phyloP scores from a whole-genome alignment of 2,888 invertebrate species.

The Cremastinae sp. region DNA sequence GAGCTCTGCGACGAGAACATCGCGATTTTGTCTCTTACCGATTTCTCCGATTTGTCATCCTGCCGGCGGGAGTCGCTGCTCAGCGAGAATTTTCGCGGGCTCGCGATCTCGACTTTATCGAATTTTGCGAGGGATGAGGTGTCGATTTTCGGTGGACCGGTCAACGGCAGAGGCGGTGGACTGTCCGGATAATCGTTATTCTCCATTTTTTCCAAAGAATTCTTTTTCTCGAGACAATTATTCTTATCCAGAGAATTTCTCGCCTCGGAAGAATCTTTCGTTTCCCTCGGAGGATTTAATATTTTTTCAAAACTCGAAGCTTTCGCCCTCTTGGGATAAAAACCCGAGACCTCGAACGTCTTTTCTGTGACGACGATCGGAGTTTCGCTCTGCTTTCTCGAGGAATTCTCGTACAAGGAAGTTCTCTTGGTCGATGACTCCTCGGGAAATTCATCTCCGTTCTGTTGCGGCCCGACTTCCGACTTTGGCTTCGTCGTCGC shows the following conservation, averaged over 20 bases:
- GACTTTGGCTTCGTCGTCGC: conserved; percentile 15
- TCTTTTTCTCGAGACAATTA: conserved; percentile 28
- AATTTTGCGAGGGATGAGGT: conserved; percentile 41
- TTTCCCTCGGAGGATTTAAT: neutral
- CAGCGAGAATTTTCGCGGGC: conserved; percentile 71
- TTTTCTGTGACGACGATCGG: conserved; percentile 70
- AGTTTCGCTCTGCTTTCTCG: conserved; percentile 29
- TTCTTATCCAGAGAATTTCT: conserved; percentile 45
- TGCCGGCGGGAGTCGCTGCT: conserved; percentile 83
- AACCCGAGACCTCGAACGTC: conserved; percentile 72
- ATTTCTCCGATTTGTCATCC: conserved; percentile 90
- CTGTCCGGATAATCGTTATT: conserved; percentile 58
- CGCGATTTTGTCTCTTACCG: conserved; percentile 92
- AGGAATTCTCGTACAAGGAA: conserved; percentile 35
- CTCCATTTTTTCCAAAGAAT: conserved; percentile 29
- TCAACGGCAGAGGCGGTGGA: conserved; percentile 77
- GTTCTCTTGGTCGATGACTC: conserved; percentile 43
- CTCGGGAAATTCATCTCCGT: conserved; percentile 27
- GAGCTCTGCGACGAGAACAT: conserved; percentile 86
- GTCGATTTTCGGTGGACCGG: conserved; percentile 75
- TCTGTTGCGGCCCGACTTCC: neutral
- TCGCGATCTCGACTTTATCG: conserved; percentile 35
- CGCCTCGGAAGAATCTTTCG: conserved; percentile 26
- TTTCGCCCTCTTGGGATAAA: conserved; percentile 64
- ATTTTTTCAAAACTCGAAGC: neutral